A percentile compares a stretch with the other conserved stretches of the same genome.
Conservation (phyloP, 2,797 vertebrate species). For the Rhinophrynus dorsalis region DNA sequence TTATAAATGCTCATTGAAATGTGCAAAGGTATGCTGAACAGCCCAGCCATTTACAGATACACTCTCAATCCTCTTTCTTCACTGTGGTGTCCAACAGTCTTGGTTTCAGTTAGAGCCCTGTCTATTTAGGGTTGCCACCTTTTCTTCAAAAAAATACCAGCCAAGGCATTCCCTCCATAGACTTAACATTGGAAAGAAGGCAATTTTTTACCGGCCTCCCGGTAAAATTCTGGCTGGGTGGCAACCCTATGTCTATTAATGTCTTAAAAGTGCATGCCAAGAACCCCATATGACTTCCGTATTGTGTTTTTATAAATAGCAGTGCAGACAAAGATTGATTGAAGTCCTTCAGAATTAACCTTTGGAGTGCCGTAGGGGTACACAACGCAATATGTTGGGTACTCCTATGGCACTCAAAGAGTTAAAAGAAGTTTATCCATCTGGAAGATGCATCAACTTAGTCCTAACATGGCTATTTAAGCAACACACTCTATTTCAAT, state of each 20-base stretch:
- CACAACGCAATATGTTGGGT: too few relatives aligned
- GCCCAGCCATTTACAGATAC: neutral
- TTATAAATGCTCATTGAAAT: neutral
- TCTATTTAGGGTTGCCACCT: too few relatives aligned
- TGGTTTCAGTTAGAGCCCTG: too few relatives aligned
- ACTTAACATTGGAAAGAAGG: too few relatives aligned
- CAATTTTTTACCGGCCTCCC: too few relatives aligned
- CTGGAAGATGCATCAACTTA: neutral
- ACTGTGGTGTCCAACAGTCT: neutral
- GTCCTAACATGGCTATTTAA: neutral
- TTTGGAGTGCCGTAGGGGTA: neutral
- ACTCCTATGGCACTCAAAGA: too few relatives aligned
- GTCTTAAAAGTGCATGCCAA: neutral
- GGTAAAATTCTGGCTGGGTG: too few relatives aligned
- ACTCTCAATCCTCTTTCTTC: neutral
- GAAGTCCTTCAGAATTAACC: neutral
- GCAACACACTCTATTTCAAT: neutral
- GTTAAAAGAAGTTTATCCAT: too few relatives aligned
- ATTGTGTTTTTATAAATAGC: constrained; percentile 2
- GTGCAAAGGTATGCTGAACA: neutral
- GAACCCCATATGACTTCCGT: neutral
- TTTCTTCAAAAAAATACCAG: too few relatives aligned
- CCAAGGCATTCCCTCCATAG: too few relatives aligned
- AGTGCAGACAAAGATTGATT: neutral
- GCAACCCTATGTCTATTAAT: neutral